Evolutionary conservation across 2,113 vertebrate species (phyloP).

Genomic region (Menura novaehollandiae): DNA sequence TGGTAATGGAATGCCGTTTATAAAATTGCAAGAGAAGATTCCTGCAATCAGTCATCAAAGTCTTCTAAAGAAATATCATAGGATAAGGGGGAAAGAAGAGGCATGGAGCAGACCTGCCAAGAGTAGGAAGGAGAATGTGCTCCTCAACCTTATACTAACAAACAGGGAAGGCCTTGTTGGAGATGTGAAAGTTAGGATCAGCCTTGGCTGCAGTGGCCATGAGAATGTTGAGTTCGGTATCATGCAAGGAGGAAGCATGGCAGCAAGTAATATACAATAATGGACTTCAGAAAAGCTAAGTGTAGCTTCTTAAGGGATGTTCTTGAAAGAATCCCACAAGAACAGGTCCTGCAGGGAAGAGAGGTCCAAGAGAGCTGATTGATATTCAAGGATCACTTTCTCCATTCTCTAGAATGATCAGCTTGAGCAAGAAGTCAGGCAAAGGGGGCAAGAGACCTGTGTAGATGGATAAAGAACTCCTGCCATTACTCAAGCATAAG

Average conservation of each 20-base stretch:
- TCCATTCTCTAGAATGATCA: background rate
- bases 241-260: accelerated
- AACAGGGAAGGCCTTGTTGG: background rate
- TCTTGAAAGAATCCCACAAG: background rate
- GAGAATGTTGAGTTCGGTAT: background rate
- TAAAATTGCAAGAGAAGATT: background rate
- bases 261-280: background rate
- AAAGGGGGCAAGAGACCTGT: background rate
- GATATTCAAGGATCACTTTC: background rate
- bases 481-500: background rate
- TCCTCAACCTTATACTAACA: background rate
- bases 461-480: background rate
- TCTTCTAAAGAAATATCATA: background rate
- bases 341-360: background rate
- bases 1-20: background rate
- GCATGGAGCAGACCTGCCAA: background rate
- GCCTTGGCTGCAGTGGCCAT: background rate
- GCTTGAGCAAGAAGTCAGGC: background rate
- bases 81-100: background rate
- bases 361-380: background rate
- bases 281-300: background rate
- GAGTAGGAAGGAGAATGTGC: background rate
- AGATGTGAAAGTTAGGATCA: background rate
- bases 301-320: background rate
- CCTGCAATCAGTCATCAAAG: background rate